A percentile compares a stretch with the other conserved stretches of the same genome.
These are phyloP conservation scores for Drosophila obscura DNA, from an alignment of 1,140 invertebrate genomes.

Conservation along the genomic window DNA sequence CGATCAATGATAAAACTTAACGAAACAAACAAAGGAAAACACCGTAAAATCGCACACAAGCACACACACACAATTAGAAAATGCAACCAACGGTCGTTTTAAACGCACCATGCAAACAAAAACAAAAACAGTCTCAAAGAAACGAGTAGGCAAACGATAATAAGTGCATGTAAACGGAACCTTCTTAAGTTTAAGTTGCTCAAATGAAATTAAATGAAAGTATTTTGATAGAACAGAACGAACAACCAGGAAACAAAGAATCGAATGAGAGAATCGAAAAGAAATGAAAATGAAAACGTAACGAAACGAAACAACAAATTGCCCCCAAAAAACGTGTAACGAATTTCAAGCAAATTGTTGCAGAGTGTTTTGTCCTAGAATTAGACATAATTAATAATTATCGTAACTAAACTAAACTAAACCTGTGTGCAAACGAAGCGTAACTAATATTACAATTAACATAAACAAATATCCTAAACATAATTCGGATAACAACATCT, in stretches of 20 bases:
- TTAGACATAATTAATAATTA: constrained; percentile 48
- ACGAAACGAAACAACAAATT: constrained; percentile 41
- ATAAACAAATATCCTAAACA: constrained; percentile 64
- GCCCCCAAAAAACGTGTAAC: constrained; percentile 61
- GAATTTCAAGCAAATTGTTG: constrained; percentile 82
- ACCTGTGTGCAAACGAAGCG: constrained; percentile 65
- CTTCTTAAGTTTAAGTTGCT: constrained; percentile 67
- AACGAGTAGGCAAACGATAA: constrained; percentile 71
- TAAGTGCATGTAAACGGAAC: constrained; percentile 53
- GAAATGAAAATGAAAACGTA: constrained; percentile 34
- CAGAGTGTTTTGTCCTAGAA: constrained; percentile 71
- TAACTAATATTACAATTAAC: constrained; percentile 68
- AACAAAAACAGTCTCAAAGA: constrained; percentile 52
- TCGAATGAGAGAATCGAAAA: constrained; percentile 13
- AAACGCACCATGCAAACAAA: constrained; percentile 48
- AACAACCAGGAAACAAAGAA: constrained; percentile 29
- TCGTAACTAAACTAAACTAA: constrained; percentile 61
- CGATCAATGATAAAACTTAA: constrained; percentile 46
- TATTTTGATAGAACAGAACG: constrained; percentile 23
- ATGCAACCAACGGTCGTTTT: constrained; percentile 61
- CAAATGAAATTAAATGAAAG: constrained; percentile 39
- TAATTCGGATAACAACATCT: constrained; percentile 83
- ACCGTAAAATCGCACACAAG: constrained; percentile 31
- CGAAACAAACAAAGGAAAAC: constrained; percentile 37
- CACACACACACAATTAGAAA: constrained; percentile 47